Evolutionary conservation across 2,888 invertebrate species (phyloP), one percentile per base, ranked within the genome.

Genomic region (Nebria salina): DNA sequence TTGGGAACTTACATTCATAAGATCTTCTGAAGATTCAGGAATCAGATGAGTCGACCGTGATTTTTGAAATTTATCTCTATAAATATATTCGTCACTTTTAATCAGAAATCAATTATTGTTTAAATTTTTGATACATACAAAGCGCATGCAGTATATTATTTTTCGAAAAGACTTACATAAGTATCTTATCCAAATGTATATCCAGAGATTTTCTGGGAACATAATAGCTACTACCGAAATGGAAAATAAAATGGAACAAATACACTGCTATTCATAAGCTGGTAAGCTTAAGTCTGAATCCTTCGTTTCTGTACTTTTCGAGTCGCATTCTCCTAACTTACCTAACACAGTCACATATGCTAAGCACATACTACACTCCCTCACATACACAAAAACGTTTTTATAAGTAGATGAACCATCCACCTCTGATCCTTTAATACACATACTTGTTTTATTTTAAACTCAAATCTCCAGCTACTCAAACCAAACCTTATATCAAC

Each of bases 391-490:
- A 54, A 1, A 54, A 54, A 7, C 54, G 13, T 54, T 11, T 54
- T 13, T 54, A 54, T 54, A 54, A 54, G 54, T 54, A 54, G 8
- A 54, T 13, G 54, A 3, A 54, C 54, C 54, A 13, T 70, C 70
- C 70, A 70, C 70, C 79, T 75, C 66, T 79, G 79, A 79, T 79
- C 79, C 79, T 65, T 73, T 79, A 79, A 79, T 79, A 79, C 79
- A 79, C 75, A 73, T 79, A 73, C 73, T 74, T 65, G 73, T 79
- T 79, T 79, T 79, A 79, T 79, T 79, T 79, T 74, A 79, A 79
- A 79, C 74, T 74, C 74, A 70, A 66, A 68, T 42, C 75, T 20
- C n/a, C 74, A 79, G 65, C 20, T 13, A 41, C n/a, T 41, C 66
- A 79, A 9, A n/a, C 13, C 25, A 74, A 20, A 26, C 70, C 25